phyloP scores from a whole-genome alignment of 2,888 invertebrate genomes.

The Seladonia tumulorum region DNA sequence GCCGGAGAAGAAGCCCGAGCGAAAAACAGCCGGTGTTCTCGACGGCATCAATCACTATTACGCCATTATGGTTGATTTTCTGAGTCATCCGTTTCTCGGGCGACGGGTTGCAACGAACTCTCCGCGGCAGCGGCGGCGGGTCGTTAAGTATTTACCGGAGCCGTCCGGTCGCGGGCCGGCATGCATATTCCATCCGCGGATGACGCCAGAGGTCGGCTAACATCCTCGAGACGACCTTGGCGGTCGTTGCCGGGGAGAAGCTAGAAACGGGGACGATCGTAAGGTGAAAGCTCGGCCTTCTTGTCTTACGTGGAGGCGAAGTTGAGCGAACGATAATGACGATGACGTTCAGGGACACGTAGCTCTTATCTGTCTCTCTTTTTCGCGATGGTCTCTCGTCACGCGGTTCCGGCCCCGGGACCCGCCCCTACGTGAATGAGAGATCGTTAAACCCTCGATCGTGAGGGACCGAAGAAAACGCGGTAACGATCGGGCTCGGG shows the following conservation, averaged over 20 bases:
- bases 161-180: not conserved
- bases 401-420: not conserved
- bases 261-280: constrained; percentile 66
- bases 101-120: constrained; percentile 19
- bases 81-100: constrained; percentile 13
- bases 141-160: constrained; percentile 41
- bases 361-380: constrained; percentile 30
- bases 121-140: not conserved
- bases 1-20: not conserved
- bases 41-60: not conserved
- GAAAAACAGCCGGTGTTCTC: not conserved
- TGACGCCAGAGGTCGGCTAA: constrained; percentile 66
- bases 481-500: not conserved
- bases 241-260: constrained; percentile 33
- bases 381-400: not conserved
- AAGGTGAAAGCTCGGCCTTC: constrained; percentile 70
- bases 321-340: constrained; percentile 59
- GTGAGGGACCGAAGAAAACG: not conserved
- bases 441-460: constrained; percentile 1
- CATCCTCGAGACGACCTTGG: constrained; percentile 71
- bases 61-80: constrained; percentile 1
- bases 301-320: constrained; percentile 57
- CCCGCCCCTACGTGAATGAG: not conserved
- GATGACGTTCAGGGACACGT: constrained; percentile 44
- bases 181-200: constrained; percentile 60